Evolutionary conservation across 2,888 invertebrate genomes (phyloP).

Genomic region (Luperina nickerlii): DNA sequence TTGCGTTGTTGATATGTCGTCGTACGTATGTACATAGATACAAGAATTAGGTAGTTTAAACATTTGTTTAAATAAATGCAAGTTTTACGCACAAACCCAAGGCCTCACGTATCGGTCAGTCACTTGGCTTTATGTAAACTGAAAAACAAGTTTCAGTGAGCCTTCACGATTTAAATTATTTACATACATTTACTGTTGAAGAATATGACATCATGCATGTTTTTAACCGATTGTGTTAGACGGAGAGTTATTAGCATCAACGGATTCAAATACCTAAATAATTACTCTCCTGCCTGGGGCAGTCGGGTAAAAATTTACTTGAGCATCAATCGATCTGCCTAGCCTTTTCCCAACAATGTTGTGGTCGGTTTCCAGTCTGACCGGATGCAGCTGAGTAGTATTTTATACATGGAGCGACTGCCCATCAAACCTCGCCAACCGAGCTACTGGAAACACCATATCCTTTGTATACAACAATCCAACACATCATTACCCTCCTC

Average conservation of each 20-base stretch:
- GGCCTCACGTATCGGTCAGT: conserved; percentile 35
- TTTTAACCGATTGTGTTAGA: not conserved
- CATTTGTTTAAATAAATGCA: conserved; percentile 36
- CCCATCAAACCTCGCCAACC: no score
- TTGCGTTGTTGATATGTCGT: not conserved
- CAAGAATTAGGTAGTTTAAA: not conserved
- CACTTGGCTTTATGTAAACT: conserved; percentile 6
- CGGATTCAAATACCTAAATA: not conserved
- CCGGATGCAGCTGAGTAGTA: not conserved
- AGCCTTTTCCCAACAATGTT: not conserved
- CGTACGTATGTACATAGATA: no score
- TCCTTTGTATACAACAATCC: no score
- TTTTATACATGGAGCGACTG: no score
- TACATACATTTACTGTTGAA: conserved; percentile 17
- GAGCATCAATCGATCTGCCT: not conserved
- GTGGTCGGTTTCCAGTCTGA: not conserved
- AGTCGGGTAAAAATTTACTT: not conserved
- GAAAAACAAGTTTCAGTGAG: conserved; percentile 35
- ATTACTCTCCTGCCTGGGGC: not conserved
- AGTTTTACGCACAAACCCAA: not conserved
- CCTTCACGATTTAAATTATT: conserved; percentile 19
- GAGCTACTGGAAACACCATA: no score
- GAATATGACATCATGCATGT: conserved; percentile 27
- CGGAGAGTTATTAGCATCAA: not conserved
- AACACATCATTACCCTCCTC: no score